A percentile compares a stretch with the other conserved stretches of the same genome.
Evolutionary conservation across 2,888 invertebrate species (phyloP).

Genomic region (Molorchus minor): DNA sequence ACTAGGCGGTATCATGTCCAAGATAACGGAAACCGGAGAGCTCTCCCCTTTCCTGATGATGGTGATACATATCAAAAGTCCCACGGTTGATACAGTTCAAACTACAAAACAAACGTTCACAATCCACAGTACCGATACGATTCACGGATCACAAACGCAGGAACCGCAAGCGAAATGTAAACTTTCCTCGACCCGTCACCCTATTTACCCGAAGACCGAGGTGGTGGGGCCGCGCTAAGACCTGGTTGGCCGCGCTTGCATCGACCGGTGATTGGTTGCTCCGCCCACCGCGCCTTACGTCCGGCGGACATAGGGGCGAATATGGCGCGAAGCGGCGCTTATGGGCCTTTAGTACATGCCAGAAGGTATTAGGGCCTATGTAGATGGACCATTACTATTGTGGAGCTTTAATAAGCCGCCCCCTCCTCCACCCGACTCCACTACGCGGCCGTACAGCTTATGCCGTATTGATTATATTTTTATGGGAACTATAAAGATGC

Average conservation of each 20-base stretch:
- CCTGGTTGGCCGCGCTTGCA: slow-evolving; percentile 57
- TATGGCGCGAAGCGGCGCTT: slow-evolving; percentile 53
- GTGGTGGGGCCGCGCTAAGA: slow-evolving; percentile 44
- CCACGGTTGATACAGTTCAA: slow-evolving; percentile 33
- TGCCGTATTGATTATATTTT: slow-evolving; percentile 60
- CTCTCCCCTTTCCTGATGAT: slow-evolving; percentile 57
- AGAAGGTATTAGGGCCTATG: slow-evolving; percentile 57
- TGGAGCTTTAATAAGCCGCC: slow-evolving; percentile 51
- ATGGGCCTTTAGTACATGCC: slow-evolving; percentile 61
- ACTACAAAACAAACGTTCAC: slow-evolving; percentile 9
- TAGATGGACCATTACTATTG: slow-evolving; percentile 54
- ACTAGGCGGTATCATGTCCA: slow-evolving; percentile 69
- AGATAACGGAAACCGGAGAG: slow-evolving; percentile 67
- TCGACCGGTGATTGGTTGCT: slow-evolving; percentile 57
- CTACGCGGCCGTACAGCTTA: slow-evolving; percentile 52
- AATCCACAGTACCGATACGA: not conserved
- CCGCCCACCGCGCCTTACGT: slow-evolving; percentile 47
- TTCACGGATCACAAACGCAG: too few species aligned
- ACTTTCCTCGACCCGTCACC: too few species aligned
- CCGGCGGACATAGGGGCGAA: slow-evolving; percentile 42
- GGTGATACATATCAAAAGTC: slow-evolving; percentile 47
- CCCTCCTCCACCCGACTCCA: slow-evolving; percentile 33
- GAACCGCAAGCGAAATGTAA: too few species aligned
- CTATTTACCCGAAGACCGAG: too few species aligned
- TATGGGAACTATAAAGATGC: slow-evolving; percentile 56